Base-by-base conservation (phyloP, 1,140 invertebrate species). In the Meteorus sp. region DNA sequence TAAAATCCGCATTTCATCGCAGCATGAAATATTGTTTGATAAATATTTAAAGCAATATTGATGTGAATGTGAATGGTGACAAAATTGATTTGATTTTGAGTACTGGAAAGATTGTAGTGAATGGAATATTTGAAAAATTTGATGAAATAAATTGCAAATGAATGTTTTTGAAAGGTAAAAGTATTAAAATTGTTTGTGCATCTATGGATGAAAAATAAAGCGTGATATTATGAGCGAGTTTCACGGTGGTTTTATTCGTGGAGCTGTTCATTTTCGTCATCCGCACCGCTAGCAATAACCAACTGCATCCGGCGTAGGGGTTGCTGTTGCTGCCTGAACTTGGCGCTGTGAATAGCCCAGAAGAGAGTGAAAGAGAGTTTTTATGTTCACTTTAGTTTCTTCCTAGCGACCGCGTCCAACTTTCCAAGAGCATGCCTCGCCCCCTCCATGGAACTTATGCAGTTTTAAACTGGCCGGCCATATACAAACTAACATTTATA, bases 321-420 rank as follows among this genome's bases (percentile, higher is more conserved):
- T n/a, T n/a, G n/a, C n/a, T n/a, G n/a, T n/a, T n/a, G n/a, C n/a
- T n/a, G n/a, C n/a, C n/a, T n/a, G n/a, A n/a, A n/a, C n/a, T n/a
- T n/a, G n/a, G n/a, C 22, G 19, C 7, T 23, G 43, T 13, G 19
- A 17, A 6, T 4, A 43, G n/a, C 20, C 37, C n/a, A n/a, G n/a
- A n/a, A n/a, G 8, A 23, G 8, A 53, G 35, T 22, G 33, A 52
- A 52, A 39, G 20, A 52, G 20, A 52, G 31, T 39, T 52, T 39
- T 53, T 53, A 43, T 27, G 37, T 41, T 53, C 37, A 41, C 22
- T 53, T 41, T n/a, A 53, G 51, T 53, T 53, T 53, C 29, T 39
- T 50, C 27, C 15, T 39, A 20, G 22, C 43, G 37, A 53, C 51
- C 37, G n/a, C n/a, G 37, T 6, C 35, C 20, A 41, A 53, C 51